Percentiles rank a stretch among this genome's conserved stretches.
Conservation (phyloP, 2,113 vertebrate genomes). For the Atractosteus spatula region DNA sequence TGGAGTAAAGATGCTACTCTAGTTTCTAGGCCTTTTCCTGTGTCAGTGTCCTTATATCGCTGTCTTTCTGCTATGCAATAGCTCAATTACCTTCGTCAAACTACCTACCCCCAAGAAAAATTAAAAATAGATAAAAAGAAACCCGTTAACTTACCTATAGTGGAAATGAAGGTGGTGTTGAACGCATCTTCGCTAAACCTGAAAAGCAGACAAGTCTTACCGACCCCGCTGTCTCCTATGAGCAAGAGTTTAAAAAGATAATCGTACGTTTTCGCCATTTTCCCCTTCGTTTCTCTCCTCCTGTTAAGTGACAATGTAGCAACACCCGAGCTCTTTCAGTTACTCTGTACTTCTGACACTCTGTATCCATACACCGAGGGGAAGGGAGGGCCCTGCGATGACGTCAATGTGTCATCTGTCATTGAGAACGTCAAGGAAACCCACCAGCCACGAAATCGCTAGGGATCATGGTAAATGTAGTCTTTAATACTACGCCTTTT, state of each 20-base stretch:
- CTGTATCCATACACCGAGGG: slow-evolving; percentile 26
- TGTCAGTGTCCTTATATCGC: neutral
- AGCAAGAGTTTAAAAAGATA: slow-evolving; percentile 74
- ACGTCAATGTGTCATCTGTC: slow-evolving; percentile 25
- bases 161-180: slow-evolving; percentile 80
- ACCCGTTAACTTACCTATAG: slow-evolving; percentile 66
- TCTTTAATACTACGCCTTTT: neutral
- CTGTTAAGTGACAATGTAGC: slow-evolving; percentile 24
- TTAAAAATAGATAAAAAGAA: neutral
- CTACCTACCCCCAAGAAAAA: slow-evolving; percentile 7
- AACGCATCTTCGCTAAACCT: slow-evolving; percentile 80
- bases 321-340: slow-evolving; percentile 18
- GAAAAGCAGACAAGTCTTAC: slow-evolving; percentile 80
- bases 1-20: neutral
- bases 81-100: slow-evolving; percentile 10
- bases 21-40: slow-evolving; percentile 18
- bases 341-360: slow-evolving; percentile 34
- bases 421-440: neutral
- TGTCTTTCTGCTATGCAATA: slow-evolving; percentile 8
- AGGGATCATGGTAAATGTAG: slow-evolving; percentile 22
- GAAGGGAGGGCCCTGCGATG: slow-evolving; percentile 28
- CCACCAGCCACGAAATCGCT: neutral
- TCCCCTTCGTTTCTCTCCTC: slow-evolving; percentile 7
- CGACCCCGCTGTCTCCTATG: slow-evolving; percentile 74
- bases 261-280: slow-evolving; percentile 77